A percentile compares a stretch with the other conserved stretches of the same genome.
Evolutionary conservation across 2,888 invertebrate genomes (phyloP).

Genomic region (Melanostoma scalare): DNA sequence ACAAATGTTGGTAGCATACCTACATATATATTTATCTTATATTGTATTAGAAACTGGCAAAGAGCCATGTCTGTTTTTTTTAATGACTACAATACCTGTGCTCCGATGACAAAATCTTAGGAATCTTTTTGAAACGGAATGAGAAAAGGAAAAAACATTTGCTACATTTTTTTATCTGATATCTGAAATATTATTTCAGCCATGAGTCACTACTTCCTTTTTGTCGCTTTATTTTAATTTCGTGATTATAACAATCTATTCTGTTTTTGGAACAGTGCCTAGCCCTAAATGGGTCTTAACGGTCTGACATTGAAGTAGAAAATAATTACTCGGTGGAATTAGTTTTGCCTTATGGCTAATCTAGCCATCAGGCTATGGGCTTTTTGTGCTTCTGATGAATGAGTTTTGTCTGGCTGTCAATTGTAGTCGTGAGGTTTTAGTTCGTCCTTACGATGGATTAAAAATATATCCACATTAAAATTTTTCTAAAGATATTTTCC

Average conservation of each 20-base stretch:
- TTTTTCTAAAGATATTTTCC: too few relatives aligned
- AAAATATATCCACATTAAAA: too few relatives aligned
- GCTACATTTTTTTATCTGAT: constrained; percentile 1
- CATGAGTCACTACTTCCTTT: not conserved
- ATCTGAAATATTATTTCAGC: not conserved
- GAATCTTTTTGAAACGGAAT: constrained; percentile 22
- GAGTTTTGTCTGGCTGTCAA: too few relatives aligned
- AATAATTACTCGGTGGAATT: too few relatives aligned
- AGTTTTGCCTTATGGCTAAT: too few relatives aligned
- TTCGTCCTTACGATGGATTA: too few relatives aligned
- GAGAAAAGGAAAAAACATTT: not conserved
- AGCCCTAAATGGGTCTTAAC: constrained; percentile 12
- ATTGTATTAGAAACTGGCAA: constrained; percentile 12
- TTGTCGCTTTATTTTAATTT: constrained; percentile 34
- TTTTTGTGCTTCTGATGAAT: too few relatives aligned
- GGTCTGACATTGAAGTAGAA: too few relatives aligned
- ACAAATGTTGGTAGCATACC: not conserved
- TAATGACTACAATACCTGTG: constrained; percentile 25
- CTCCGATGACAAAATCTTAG: constrained; percentile 16
- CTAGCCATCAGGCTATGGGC: too few relatives aligned
- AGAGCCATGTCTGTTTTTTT: constrained; percentile 12
- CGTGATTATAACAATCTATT: constrained; percentile 17
- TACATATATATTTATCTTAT: not conserved
- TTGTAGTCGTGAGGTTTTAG: too few relatives aligned
- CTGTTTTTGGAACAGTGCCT: constrained; percentile 23